Percentiles rank a stretch among this genome's conserved stretches.
phyloP scores from a whole-genome alignment of 2,113 vertebrate genomes.

The Chionomys nivalis region DNA sequence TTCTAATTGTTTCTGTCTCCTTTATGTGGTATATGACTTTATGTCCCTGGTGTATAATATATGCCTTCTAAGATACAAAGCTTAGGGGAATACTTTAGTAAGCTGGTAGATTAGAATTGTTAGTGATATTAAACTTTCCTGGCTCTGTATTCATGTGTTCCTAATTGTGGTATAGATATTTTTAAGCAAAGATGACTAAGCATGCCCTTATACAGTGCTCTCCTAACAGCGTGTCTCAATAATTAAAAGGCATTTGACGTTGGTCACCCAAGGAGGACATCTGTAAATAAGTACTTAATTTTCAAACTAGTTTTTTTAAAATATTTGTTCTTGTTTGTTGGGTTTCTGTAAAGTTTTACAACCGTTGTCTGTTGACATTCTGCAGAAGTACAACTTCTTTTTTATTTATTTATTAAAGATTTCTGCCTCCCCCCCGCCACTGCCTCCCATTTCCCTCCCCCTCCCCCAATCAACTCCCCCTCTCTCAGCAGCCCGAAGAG shows the following conservation, averaged over 20 bases:
- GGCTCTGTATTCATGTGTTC: background rate
- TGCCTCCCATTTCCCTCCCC: too few relatives aligned
- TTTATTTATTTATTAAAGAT: too few relatives aligned
- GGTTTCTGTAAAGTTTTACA: background rate
- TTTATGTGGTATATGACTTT: background rate
- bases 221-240: background rate
- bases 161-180: background rate
- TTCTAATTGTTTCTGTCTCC: background rate
- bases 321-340: background rate
- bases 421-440: too few relatives aligned
- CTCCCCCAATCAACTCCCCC: too few relatives aligned
- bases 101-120: background rate
- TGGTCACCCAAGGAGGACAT: background rate
- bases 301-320: background rate
- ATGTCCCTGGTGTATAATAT: background rate
- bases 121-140: background rate
- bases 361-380: background rate
- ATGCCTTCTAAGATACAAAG: background rate
- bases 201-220: background rate
- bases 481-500: too few relatives aligned
- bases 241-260: background rate
- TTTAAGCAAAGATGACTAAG: background rate
- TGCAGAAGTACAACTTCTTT: background rate
- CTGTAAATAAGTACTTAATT: background rate
- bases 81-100: background rate